These are phyloP conservation scores for Vulpes vulpes DNA, from an alignment of 2,113 vertebrate species.

Conservation along the genomic window DNA sequence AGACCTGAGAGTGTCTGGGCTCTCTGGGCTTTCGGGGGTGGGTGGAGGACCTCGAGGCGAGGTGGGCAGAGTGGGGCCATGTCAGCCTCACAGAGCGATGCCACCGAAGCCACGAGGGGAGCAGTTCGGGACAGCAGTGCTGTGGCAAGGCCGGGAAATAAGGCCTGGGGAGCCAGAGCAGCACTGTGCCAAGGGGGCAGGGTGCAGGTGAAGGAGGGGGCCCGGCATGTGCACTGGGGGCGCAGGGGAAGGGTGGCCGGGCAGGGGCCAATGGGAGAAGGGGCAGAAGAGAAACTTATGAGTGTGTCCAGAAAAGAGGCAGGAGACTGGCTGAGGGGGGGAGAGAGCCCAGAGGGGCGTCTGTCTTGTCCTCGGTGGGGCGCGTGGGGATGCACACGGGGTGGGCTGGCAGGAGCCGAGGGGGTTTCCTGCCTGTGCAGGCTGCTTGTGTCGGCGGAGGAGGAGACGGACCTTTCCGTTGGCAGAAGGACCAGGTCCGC, in stretches of 20 bases:
- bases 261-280: neutral
- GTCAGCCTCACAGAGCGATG: accelerated
- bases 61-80: neutral
- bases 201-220: accelerated
- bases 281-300: neutral
- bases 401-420: neutral
- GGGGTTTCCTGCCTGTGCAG: neutral
- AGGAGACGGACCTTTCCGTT: neutral
- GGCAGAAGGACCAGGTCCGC: neutral
- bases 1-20: neutral
- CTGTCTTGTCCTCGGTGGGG: accelerated
- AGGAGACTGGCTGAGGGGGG: accelerated
- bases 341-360: neutral
- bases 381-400: accelerated
- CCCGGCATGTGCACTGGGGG: accelerated
- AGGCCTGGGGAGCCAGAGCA: accelerated
- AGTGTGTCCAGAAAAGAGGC: neutral
- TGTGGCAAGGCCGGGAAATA: accelerated
- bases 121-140: neutral
- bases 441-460: accelerated
- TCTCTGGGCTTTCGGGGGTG: neutral
- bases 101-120: accelerated
- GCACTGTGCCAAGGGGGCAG: neutral
- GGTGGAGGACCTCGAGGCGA: neutral
- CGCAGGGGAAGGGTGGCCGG: accelerated